These are phyloP conservation scores for Meloidogyne floridensis DNA, from an alignment of 1,140 invertebrate species.

Conservation along the genomic window DNA sequence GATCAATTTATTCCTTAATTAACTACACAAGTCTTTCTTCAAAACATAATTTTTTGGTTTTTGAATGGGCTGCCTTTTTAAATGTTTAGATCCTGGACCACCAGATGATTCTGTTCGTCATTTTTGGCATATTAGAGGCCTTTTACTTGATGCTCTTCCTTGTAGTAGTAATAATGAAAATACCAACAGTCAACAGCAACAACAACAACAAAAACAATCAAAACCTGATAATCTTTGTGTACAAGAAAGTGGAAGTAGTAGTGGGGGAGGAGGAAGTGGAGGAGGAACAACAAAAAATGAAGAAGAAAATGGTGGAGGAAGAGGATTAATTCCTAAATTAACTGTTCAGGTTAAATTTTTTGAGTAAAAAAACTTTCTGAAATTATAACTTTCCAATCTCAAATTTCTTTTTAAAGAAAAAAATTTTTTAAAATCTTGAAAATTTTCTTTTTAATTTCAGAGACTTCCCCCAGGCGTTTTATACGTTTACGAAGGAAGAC, in stretches of 20 bases:
- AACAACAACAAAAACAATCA: not conserved
- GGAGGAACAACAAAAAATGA: no score
- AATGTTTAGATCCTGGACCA: constrained; percentile 45
- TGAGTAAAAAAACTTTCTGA: no score
- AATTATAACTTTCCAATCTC: no score
- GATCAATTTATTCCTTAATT: not conserved
- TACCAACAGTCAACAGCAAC: constrained; percentile 1
- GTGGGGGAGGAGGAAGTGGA: no score
- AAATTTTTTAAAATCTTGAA: not conserved
- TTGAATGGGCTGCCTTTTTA: constrained; percentile 48
- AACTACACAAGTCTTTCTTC: not conserved
- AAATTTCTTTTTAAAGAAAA: no score
- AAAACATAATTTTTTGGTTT: not conserved
- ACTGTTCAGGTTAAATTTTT: not conserved
- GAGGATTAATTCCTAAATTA: constrained; percentile 1
- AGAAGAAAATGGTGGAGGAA: not conserved
- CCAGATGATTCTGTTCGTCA: constrained; percentile 47
- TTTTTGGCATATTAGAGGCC: constrained; percentile 52
- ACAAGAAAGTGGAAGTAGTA: not conserved
- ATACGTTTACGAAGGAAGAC: constrained; percentile 50
- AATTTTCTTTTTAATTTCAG: constrained; percentile 23
- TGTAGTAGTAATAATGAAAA: constrained; percentile 6
- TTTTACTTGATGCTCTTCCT: constrained; percentile 21
- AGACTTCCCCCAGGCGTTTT: constrained; percentile 46
- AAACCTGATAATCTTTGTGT: not conserved